Evolutionary conservation across 2,797 vertebrate genomes (phyloP).

Genomic region (Chelon auratus): DNA sequence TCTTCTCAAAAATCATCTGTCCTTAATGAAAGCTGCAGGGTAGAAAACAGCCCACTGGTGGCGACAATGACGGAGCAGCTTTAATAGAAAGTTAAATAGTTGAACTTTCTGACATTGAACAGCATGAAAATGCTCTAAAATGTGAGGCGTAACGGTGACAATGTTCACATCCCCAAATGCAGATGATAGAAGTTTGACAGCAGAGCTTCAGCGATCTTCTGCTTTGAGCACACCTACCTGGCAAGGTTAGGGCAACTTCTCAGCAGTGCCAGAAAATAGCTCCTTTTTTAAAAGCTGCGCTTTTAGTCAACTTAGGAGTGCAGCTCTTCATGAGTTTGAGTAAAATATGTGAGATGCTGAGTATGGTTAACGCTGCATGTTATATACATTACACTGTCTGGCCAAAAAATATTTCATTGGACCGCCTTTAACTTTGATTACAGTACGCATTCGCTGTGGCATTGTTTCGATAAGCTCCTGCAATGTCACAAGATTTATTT

Average conservation of each 20-base stretch:
- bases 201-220: slow-evolving; percentile 37
- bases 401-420: too few relatives aligned
- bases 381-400: too few relatives aligned
- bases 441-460: too few relatives aligned
- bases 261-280: slow-evolving; percentile 2
- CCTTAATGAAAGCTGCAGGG: slow-evolving; percentile 26
- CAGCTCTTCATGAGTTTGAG: too few relatives aligned
- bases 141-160: slow-evolving; percentile 22
- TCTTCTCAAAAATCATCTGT: slow-evolving; percentile 36
- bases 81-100: slow-evolving; percentile 18
- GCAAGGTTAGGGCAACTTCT: slow-evolving; percentile 39
- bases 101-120: slow-evolving; percentile 32
- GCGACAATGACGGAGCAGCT: slow-evolving; percentile 27
- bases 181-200: slow-evolving; percentile 42
- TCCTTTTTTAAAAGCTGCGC: background rate
- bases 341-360: too few relatives aligned
- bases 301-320: too few relatives aligned
- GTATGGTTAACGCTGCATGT: too few relatives aligned
- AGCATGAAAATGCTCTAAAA: slow-evolving; percentile 7
- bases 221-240: slow-evolving; percentile 24
- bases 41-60: slow-evolving; percentile 13
- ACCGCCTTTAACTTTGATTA: too few relatives aligned
- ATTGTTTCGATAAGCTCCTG: too few relatives aligned
- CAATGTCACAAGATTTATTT: too few relatives aligned
- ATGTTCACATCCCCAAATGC: slow-evolving; percentile 17